phyloP scores from a whole-genome alignment of 2,888 invertebrate species.

The Sesia apiformis region DNA sequence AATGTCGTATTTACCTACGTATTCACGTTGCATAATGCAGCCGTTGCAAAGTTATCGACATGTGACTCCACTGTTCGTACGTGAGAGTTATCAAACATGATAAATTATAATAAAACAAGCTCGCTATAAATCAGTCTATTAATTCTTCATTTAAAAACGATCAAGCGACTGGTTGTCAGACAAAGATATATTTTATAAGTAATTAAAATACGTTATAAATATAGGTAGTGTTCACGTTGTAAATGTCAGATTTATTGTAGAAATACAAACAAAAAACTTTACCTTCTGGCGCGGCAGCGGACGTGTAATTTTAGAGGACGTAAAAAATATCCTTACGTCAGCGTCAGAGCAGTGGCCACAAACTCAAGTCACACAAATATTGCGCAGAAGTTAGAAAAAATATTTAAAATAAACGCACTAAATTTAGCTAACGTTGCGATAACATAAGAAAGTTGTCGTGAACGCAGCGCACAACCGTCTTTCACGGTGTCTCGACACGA shows the following conservation, averaged over 20 bases:
- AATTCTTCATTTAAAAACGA: no score
- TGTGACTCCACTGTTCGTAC: slow-evolving; percentile 9
- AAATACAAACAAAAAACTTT: slow-evolving; percentile 30
- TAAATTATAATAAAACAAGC: slow-evolving; percentile 11
- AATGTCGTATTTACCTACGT: slow-evolving; percentile 4
- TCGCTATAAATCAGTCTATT: neutral
- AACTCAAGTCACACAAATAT: slow-evolving; percentile 38
- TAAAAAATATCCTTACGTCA: slow-evolving; percentile 27
- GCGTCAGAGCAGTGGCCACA: slow-evolving; percentile 22
- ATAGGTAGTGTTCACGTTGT: neutral
- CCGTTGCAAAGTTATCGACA: slow-evolving; percentile 12
- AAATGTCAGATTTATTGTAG: neutral
- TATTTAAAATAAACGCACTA: slow-evolving; percentile 47
- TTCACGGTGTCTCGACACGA: slow-evolving; percentile 34
- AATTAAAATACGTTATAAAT: no score
- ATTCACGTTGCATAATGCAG: slow-evolving; percentile 10
- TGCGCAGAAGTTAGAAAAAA: slow-evolving; percentile 35
- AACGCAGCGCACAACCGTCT: slow-evolving; percentile 27
- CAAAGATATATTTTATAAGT: no score
- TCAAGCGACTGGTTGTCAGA: no score
- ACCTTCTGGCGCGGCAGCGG: slow-evolving; percentile 56
- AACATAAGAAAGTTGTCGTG: slow-evolving; percentile 30
- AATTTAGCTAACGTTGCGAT: slow-evolving; percentile 47
- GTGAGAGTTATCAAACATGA: neutral
- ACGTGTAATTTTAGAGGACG: slow-evolving; percentile 50